Conservation (phyloP, 2,113 vertebrate genomes). For the Rhea americana region DNA sequence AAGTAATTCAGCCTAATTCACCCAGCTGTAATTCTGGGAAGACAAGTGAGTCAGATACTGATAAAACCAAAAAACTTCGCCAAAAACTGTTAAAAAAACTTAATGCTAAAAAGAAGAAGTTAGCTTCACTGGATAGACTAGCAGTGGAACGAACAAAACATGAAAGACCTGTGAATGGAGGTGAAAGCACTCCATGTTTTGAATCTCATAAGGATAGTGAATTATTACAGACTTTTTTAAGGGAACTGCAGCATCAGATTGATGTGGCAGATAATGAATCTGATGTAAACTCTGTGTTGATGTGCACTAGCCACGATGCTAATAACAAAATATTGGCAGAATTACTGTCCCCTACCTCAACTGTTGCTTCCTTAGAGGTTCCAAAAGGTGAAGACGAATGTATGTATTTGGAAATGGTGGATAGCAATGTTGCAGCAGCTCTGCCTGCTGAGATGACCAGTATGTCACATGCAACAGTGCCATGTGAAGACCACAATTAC, state of each 20-base stretch:
- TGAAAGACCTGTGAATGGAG: constrained; percentile 8
- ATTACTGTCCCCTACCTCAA: constrained; percentile 81
- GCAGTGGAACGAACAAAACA: constrained; percentile 47
- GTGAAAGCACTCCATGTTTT: not conserved
- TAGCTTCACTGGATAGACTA: constrained; percentile 82
- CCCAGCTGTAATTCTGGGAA: not conserved
- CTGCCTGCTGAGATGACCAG: not conserved
- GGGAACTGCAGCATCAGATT: constrained; percentile 73
- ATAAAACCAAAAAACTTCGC: constrained; percentile 82
- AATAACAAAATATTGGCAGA: constrained; percentile 83
- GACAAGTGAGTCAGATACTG: constrained; percentile 13
- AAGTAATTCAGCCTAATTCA: not conserved
- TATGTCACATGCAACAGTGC: not conserved
- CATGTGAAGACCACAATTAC: constrained; percentile 48
- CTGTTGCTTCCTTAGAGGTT: constrained; percentile 78
- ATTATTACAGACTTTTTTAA: constrained; percentile 72
- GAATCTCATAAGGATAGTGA: constrained; percentile 60
- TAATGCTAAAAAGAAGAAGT: constrained; percentile 90
- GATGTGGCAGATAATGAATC: constrained; percentile 73
- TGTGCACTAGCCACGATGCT: constrained; percentile 60
- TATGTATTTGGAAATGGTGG: constrained; percentile 81
- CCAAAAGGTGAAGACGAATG: constrained; percentile 66
- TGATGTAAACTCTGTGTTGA: constrained; percentile 63
- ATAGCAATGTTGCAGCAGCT: not conserved
- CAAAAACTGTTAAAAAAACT: constrained; percentile 90